Evolutionary conservation across 1,140 invertebrate species (phyloP), one percentile per base, ranked within the genome.

Genomic region (Stegodyphus mimosarum): DNA sequence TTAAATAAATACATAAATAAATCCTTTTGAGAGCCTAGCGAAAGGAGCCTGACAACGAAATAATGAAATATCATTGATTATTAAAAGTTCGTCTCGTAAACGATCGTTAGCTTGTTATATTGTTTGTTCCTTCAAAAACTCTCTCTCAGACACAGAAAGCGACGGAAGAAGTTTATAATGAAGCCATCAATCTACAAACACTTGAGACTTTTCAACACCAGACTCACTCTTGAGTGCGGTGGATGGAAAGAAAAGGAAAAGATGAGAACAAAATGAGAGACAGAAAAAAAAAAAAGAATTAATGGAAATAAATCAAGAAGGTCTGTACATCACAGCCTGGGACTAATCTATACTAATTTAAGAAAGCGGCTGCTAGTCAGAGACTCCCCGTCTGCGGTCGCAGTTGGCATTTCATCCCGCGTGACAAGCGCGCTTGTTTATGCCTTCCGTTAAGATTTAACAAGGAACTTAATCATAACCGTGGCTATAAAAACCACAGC

Each of bases 371-470:
- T 17, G 67, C 51, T 13, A 13, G 67, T 52, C 9, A 53, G n/a
- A 9, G 67, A 69, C 55, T 51, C 76, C 60, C 49, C 50, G 48
- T 48, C 75, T 13, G 49, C 64, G 33, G 73, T 67, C 55, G 15
- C 63, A 48, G 48, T 69, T 18, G 64, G 66, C 71, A 18, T 55
- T 60, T 15, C 74, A 60, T 60, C 55, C 55, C 55, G 55, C 55
- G 15, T 60, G 55, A 60, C 55, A 60, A 60, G 55, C 55, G 55
- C 18, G n/a, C 76, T 80, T 80, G 77, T 80, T 80, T 80, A 80
- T 70, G 66, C 64, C 67, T 80, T 80, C 77, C 77, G 77, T 80
- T 80, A 13, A 80, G 77, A 80, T 80, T 80, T 80, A 80, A 80
- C 77, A 80, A 80, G 77, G 77, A 80, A 80, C 77, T 80, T 52